Evolutionary conservation across 2,888 invertebrate species (phyloP).

Genomic region (Drosophila mercatorum): DNA sequence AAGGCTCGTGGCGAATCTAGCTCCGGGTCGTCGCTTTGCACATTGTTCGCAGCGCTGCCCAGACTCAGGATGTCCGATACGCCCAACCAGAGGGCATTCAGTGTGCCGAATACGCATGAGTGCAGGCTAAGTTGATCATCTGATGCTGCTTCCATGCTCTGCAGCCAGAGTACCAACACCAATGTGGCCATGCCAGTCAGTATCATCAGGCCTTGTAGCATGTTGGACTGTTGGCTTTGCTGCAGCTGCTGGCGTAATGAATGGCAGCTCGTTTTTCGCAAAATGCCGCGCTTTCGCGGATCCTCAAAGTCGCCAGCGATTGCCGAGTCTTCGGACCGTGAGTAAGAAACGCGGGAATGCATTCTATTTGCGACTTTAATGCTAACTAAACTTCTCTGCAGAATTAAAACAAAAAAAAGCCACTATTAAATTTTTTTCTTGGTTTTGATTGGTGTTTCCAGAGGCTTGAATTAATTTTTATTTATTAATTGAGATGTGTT

Average conservation of each 20-base stretch:
- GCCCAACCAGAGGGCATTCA: constrained; percentile 38
- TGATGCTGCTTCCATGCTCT: constrained; percentile 10
- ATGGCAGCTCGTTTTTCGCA: constrained; percentile 42
- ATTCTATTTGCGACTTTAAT: neutral
- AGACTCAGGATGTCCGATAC: constrained; percentile 13
- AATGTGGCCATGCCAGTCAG: constrained; percentile 17
- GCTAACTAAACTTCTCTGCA: neutral
- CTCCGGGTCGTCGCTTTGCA: neutral
- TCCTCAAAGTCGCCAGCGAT: constrained; percentile 21
- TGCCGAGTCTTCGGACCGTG: constrained; percentile 2
- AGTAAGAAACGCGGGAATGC: neutral
- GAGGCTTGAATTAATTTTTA: neutral
- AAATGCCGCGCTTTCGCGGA: constrained; percentile 32
- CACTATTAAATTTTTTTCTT: constrained; percentile 10
- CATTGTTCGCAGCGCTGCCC: no score
- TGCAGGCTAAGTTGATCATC: neutral
- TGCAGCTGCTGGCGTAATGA: constrained; percentile 35
- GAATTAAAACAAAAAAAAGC: neutral
- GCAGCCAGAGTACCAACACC: constrained; percentile 26
- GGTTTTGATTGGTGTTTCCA: constrained; percentile 7
- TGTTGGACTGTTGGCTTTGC: constrained; percentile 13
- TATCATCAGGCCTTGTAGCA: constrained; percentile 38
- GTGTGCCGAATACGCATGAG: neutral
- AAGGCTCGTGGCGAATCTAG: neutral
- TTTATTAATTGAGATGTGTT: no score